phyloP scores from a whole-genome alignment of 1,140 invertebrate genomes.

The Drosophila ambigua region DNA sequence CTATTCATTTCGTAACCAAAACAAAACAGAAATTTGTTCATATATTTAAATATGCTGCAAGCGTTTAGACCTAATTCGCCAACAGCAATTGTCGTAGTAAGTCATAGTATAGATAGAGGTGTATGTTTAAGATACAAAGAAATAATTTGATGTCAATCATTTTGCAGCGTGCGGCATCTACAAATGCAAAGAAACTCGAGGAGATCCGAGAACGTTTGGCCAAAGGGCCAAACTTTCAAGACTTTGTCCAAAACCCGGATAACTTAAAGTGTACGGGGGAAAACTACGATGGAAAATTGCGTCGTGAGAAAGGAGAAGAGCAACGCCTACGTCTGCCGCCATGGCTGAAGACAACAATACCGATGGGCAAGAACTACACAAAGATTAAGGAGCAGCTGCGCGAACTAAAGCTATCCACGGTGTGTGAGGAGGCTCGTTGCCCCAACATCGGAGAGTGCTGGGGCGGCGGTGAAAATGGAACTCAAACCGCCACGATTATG shows the following conservation, averaged over 20 bases:
- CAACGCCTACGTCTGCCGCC: constrained; percentile 94
- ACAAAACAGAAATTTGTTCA: constrained; percentile 19
- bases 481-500: constrained; percentile 96
- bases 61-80: constrained; percentile 24
- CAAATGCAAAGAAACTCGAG: constrained; percentile 83
- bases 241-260: constrained; percentile 86
- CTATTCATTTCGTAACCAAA: constrained; percentile 43
- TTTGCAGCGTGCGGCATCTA: constrained; percentile 55
- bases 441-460: constrained; percentile 99
- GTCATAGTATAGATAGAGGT: neutral
- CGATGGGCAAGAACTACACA: constrained; percentile 93
- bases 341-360: constrained; percentile 98
- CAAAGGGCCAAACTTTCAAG: constrained; percentile 87
- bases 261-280: constrained; percentile 85
- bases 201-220: constrained; percentile 86
- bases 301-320: constrained; percentile 91
- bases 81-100: constrained; percentile 18
- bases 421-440: constrained; percentile 99
- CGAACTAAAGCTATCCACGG: constrained; percentile 96
- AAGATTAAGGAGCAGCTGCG: constrained; percentile 94
- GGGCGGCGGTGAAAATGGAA: constrained; percentile 96
- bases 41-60: constrained; percentile 19
- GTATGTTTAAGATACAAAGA: no score
- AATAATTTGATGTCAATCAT: constrained; percentile 11
- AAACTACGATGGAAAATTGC: constrained; percentile 92